Evolutionary conservation across 2,113 vertebrate species (phyloP).

Genomic region (Vimba vimba): DNA sequence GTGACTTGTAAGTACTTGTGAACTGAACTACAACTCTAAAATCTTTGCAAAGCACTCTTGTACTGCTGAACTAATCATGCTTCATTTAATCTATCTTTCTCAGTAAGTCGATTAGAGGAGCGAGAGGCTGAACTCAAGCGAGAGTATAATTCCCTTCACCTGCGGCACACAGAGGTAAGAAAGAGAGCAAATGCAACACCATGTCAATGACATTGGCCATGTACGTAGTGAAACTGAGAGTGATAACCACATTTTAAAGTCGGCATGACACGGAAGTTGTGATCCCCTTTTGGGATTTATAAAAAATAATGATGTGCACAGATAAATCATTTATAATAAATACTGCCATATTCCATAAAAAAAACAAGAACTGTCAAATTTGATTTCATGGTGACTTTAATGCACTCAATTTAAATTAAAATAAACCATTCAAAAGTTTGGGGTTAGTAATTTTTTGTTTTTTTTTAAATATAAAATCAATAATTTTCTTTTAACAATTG

Average conservation of each 20-base stretch:
- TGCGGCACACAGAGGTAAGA: constrained; percentile 93
- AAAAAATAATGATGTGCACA: no score
- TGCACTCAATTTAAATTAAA: no score
- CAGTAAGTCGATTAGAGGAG: constrained; percentile 94
- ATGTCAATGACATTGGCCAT: background rate
- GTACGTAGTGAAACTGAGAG: background rate
- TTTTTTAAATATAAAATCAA: no score
- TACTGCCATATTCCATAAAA: no score
- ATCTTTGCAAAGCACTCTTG: background rate
- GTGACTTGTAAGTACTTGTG: background rate
- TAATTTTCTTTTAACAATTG: background rate
- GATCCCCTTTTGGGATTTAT: no score
- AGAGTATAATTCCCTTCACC: constrained; percentile 94
- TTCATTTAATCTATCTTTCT: constrained; percentile 25
- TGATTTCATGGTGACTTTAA: no score
- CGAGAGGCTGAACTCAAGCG: constrained; percentile 96
- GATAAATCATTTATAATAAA: no score
- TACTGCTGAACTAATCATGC: background rate
- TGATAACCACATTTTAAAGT: background rate
- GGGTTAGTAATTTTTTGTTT: no score
- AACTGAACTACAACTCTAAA: background rate
- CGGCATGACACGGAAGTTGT: no score
- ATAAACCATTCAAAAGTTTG: no score
- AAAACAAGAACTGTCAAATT: no score
- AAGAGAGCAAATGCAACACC: background rate